Base-by-base conservation (phyloP, 2,797 vertebrate genomes). In the Sternarchorhynchus goeldii region DNA sequence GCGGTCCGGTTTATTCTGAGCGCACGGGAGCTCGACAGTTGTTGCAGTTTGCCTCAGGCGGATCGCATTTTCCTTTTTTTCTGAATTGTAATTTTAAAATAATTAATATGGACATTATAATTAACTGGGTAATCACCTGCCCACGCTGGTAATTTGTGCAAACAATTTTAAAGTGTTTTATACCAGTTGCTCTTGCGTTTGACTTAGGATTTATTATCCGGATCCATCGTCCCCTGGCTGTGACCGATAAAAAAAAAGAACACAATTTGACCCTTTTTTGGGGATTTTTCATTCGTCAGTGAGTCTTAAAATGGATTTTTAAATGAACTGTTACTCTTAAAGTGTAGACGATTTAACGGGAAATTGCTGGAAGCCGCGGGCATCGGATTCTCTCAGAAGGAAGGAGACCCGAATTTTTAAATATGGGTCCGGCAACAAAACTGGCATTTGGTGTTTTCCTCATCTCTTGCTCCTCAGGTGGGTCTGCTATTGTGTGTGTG, bases 391-490 rank as follows among this genome's bases (percentile, higher is more conserved):
- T 56, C 71, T 65, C 25, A 16, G 71, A 83, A 66, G 45, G 78
- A 79, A 68, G 70, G 81, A 83, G 58, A 75, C 29, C 55, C 81
- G 71, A 81, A 80, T 79, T 8, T 5, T 4, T n/a, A 65, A 58
- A 53, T 69, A 97, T 97, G 96, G 96, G 96, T 93, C 92, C 96
- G 86, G 96, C 95, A 85, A 95, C 95, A 70, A 97, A 95, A 90
- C 92, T 97, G 92, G 95, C 94, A 85, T 94, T 98, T 58, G 93
- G 95, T 57, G 94, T 97, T 81, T 95, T 97, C 92, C 95, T 98
- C 88, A 95, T 97, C 93, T 96, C 96, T 21, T 98, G 95, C 84
- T 98, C 94, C 87, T 98, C 96, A 94, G 96, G 96, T 97, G 92
- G 94, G 91, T 85, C 59, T 10, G 29, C 14, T 5, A 16, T 1